Evolutionary conservation across 2,888 invertebrate genomes (phyloP).

Genomic region (Megamerina dolium): DNA sequence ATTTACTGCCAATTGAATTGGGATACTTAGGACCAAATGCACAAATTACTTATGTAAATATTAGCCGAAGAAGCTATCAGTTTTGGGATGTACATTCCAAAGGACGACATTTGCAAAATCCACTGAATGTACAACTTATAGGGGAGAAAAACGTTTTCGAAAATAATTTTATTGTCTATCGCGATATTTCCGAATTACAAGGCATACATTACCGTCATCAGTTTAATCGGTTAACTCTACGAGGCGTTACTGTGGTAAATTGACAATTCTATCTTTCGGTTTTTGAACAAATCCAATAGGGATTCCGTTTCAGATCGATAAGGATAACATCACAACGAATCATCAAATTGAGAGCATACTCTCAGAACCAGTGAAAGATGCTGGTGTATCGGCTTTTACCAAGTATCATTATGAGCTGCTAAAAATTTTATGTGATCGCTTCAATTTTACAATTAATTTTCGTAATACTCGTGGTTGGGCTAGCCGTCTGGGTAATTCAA

Average conservation of each 20-base stretch:
- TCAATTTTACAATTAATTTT: conserved; percentile 41
- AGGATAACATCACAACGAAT: conserved; percentile 34
- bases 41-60: conserved; percentile 38
- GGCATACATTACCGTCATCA: conserved; percentile 30
- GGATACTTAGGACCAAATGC: conserved; percentile 40
- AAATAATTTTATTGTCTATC: conserved; percentile 11
- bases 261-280: background rate
- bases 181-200: conserved; percentile 31
- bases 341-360: conserved; percentile 33
- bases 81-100: conserved; percentile 42
- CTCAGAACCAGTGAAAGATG: conserved; percentile 27
- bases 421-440: conserved; percentile 30
- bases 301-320: conserved; percentile 33
- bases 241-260: conserved; percentile 42
- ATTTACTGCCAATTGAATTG: conserved; percentile 23
- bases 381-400: conserved; percentile 38
- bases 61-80: background rate
- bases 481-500: conserved; percentile 36
- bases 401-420: conserved; percentile 41
- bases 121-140: conserved; percentile 28
- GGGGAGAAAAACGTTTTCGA: conserved; percentile 5
- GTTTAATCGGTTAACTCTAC: conserved; percentile 34
- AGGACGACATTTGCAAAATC: conserved; percentile 34
- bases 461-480: conserved; percentile 46
- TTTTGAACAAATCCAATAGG: background rate